Percentiles rank a stretch among this genome's conserved stretches.
These are phyloP conservation scores for Bemisia tabaci DNA, from an alignment of 1,140 invertebrate species.

Conservation along the genomic window DNA sequence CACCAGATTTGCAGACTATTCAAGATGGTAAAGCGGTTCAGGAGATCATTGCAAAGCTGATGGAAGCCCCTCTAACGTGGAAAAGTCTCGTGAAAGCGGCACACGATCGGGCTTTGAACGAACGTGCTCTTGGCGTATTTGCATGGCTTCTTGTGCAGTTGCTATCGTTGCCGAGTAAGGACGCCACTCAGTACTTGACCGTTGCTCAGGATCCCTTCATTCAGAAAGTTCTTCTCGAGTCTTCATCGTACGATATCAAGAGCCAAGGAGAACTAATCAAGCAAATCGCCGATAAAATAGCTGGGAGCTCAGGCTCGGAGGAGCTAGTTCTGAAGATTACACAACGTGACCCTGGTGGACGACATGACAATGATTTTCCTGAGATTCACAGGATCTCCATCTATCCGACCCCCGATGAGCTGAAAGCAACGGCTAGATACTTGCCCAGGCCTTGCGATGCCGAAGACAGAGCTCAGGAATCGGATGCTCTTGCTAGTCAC, in stretches of 20 bases:
- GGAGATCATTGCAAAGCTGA: not conserved
- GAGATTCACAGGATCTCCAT: not conserved
- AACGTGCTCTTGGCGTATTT: not conserved
- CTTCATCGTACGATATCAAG: not conserved
- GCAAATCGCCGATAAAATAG: not conserved
- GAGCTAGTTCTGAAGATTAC: not conserved
- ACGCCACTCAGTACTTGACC: not conserved
- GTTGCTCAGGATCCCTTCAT: not conserved
- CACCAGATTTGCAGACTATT: not conserved
- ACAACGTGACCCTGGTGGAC: not conserved
- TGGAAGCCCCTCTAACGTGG: not conserved
- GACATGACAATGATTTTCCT: not conserved
- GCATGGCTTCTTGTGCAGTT: not conserved
- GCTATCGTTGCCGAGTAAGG: not conserved
- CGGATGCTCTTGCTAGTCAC: not conserved
- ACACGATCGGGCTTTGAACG: not conserved
- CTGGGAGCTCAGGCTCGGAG: not conserved
- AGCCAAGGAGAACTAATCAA: not conserved
- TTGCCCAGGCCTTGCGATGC: not conserved
- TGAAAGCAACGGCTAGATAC: not conserved
- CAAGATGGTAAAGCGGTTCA: not conserved
- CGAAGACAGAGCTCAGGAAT: not conserved
- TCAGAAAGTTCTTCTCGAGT: not conserved
- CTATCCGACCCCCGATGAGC: not conserved
- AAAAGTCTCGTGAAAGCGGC: not conserved